Percentiles rank a stretch among this genome's conserved stretches.
Evolutionary conservation across 2,888 invertebrate species (phyloP).

Genomic region (Xestia c-nigrum): DNA sequence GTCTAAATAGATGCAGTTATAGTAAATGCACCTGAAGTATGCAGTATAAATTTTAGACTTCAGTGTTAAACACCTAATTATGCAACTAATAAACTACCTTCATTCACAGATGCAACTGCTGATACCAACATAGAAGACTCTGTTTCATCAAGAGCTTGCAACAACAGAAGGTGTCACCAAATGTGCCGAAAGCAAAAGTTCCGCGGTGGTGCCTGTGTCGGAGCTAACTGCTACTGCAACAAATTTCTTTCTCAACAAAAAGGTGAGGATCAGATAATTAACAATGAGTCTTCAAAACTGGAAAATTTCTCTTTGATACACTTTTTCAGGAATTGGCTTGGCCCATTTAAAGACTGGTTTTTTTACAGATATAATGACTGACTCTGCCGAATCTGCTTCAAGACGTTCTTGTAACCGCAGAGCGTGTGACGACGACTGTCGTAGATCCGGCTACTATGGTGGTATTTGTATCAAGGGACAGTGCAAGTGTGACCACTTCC

Average conservation of each 20-base stretch:
- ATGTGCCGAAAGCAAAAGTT: slow-evolving; percentile 41
- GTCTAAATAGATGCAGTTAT: not conserved
- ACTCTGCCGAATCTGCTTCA: not conserved
- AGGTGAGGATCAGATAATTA: slow-evolving; percentile 3
- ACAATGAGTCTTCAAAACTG: not conserved
- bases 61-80: not conserved
- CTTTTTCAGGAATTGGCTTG: not conserved
- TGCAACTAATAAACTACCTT: no score
- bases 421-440: slow-evolving; percentile 24
- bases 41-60: no score
- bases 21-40: no score
- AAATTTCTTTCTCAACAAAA: slow-evolving; percentile 22
- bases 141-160: slow-evolving; percentile 23
- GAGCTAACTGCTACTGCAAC: slow-evolving; percentile 35
- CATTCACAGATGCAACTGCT: not conserved
- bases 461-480: slow-evolving; percentile 31
- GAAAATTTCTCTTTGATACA: not conserved
- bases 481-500: no score
- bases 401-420: slow-evolving; percentile 7
- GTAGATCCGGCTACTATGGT: slow-evolving; percentile 8
- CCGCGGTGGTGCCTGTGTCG: slow-evolving; percentile 30
- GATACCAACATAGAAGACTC: not conserved
- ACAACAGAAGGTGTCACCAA: slow-evolving; percentile 30
- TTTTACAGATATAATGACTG: slow-evolving; percentile 3
- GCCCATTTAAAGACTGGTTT: not conserved